Evolutionary conservation across 2,113 vertebrate genomes (phyloP), one percentile per base, ranked within the genome.

Genomic region (Proterorhinus semilunaris): DNA sequence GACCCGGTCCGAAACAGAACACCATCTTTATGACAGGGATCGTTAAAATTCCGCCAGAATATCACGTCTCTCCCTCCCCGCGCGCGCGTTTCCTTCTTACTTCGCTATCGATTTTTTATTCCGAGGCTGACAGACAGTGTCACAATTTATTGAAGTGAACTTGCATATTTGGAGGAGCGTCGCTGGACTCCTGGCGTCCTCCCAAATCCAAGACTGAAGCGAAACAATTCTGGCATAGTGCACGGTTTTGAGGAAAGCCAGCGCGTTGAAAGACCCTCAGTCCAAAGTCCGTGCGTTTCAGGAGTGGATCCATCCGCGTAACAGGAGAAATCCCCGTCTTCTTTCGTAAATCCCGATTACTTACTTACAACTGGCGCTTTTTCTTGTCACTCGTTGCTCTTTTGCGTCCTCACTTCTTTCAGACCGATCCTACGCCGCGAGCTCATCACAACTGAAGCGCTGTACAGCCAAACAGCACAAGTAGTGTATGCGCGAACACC

Each of bases 61-160:
- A 82, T 76, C 78, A 66, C 76, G 74, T 74, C 84, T 80, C 78
- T 36, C 27, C 4, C 27, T 5, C 27, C 4, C 76, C 15, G 13
- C 44, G 12, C 8, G n/a, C 58, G 58, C 42, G 57, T 61, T 45
- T 86, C 44, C 61, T 36, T 16, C 44, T 75, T 78, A 53, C 72
- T 79, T 78, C 66, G 61, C 78, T 87, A 91, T 90, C 80, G 91
- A 90, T 92, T 88, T 89, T 73, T 89, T 88, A 88, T 90, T 91
- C 83, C 88, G 82, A 84, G 69, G 78, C 86, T 92, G 92, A 92
- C 92, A 87, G 89, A 88, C 86, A 89, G 88, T 92, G 91, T 91
- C 91, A 93, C 89, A 90, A 90, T 91, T 89, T 90, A 90, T 90
- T 87, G 88, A 86, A 86, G 73, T 79, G 84, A 92, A 93, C 85